Percentiles rank a stretch among this genome's conserved stretches.
Evolutionary conservation across 2,888 invertebrate species (phyloP).

Genomic region (Catonia carolina): DNA sequence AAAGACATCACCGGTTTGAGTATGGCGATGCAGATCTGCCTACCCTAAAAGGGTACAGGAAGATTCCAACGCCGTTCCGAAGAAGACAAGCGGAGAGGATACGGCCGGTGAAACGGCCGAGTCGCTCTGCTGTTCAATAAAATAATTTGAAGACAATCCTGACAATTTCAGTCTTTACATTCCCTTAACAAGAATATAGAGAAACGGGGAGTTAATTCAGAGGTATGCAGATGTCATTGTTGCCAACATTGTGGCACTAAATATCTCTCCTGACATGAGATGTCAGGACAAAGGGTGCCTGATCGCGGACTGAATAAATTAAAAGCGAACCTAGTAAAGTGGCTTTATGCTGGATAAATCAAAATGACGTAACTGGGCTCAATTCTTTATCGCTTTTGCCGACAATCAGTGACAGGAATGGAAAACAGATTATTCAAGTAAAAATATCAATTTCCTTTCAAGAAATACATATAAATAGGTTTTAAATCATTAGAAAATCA

Average conservation of each 20-base stretch:
- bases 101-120: too few species aligned
- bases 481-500: too few species aligned
- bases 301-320: conserved; percentile 12
- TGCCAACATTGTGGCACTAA: conserved; percentile 1
- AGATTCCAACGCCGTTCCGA: too few species aligned
- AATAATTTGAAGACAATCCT: conserved; percentile 15
- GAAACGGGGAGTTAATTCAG: conserved; percentile 8
- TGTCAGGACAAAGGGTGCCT: conserved; percentile 12
- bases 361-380: conserved; percentile 1
- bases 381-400: too few species aligned
- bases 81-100: too few species aligned
- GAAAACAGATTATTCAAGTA: too few species aligned
- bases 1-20: too few species aligned
- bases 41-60: too few species aligned
- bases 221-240: conserved; percentile 15
- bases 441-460: too few species aligned
- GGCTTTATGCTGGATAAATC: conserved; percentile 1
- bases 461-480: too few species aligned
- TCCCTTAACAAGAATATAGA: not conserved
- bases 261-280: not conserved
- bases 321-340: conserved; percentile 1
- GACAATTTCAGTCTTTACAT: conserved; percentile 6
- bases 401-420: too few species aligned
- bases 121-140: conserved; percentile 3
- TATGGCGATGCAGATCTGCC: too few species aligned